These are phyloP conservation scores for Catocala nupta DNA, from an alignment of 2,888 invertebrate species.

Conservation along the genomic window DNA sequence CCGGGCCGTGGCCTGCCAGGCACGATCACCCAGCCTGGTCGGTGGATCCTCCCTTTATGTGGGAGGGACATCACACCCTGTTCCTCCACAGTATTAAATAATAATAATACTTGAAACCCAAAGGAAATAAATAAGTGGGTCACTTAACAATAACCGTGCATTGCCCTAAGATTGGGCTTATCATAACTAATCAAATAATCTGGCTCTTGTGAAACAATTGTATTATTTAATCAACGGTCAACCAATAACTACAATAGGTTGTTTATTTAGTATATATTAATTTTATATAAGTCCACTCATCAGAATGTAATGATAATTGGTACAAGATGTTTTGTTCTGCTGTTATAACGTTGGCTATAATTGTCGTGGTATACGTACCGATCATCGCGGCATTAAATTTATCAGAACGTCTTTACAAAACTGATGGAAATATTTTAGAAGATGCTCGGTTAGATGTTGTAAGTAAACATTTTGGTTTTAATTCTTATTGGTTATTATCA, in stretches of 20 bases:
- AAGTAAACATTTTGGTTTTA: constrained; percentile 45
- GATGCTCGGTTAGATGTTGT: constrained; percentile 78
- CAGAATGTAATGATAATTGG: neutral
- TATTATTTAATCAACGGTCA: constrained; percentile 53
- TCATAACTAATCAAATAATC: constrained; percentile 56
- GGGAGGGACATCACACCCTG: no score
- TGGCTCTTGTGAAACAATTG: constrained; percentile 52
- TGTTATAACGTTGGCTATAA: constrained; percentile 13
- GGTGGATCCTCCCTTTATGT: no score
- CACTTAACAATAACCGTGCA: constrained; percentile 41
- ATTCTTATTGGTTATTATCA: no score
- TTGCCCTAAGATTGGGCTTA: constrained; percentile 52
- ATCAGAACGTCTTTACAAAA: constrained; percentile 28
- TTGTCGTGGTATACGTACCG: constrained; percentile 15
- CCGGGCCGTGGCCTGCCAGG: no score
- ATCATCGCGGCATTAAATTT: constrained; percentile 27
- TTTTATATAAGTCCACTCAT: constrained; percentile 17
- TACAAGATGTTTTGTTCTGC: constrained; percentile 30
- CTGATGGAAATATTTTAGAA: constrained; percentile 65
- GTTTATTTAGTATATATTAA: constrained; percentile 35
- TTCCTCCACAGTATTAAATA: no score
- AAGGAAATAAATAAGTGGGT: constrained; percentile 45
- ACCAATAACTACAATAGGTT: constrained; percentile 25
- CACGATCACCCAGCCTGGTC: no score
- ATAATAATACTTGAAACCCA: constrained; percentile 7